Evolutionary conservation across 2,888 invertebrate genomes (phyloP).

Genomic region (Apodemia hepburni): DNA sequence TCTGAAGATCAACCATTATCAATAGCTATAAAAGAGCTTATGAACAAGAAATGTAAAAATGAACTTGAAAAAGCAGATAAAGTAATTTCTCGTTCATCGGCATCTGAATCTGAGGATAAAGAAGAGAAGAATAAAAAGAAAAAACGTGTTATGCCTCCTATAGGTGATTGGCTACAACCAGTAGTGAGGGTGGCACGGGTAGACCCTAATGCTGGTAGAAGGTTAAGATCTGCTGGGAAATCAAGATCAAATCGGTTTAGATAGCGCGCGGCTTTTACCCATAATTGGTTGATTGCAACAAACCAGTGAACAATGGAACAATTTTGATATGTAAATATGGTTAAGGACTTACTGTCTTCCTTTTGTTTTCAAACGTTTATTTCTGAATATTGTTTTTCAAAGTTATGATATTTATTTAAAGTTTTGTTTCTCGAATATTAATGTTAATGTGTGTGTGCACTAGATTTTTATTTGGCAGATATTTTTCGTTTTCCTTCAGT

Average conservation of each 20-base stretch:
- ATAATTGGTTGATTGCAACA: slow-evolving; percentile 26
- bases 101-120: slow-evolving; percentile 50
- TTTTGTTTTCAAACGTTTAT: background rate
- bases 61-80: slow-evolving; percentile 40
- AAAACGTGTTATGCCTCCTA: slow-evolving; percentile 49
- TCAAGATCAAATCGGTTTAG: slow-evolving; percentile 40
- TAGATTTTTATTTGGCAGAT: slow-evolving; percentile 11
- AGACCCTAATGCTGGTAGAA: slow-evolving; percentile 57
- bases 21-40: slow-evolving; percentile 15
- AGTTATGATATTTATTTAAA: no score
- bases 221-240: slow-evolving; percentile 54
- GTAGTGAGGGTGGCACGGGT: slow-evolving; percentile 84
- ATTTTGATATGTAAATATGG: slow-evolving; percentile 22
- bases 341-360: slow-evolving; percentile 6
- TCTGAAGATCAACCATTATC: slow-evolving; percentile 23
- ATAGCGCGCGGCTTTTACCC: slow-evolving; percentile 43
- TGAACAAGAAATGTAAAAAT: slow-evolving; percentile 29
- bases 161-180: slow-evolving; percentile 79
- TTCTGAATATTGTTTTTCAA: background rate
- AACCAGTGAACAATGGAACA: slow-evolving; percentile 22
- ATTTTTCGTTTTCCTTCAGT: background rate
- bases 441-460: background rate
- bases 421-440: background rate
- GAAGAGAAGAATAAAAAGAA: slow-evolving; percentile 47
- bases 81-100: slow-evolving; percentile 39